These are phyloP conservation scores for Oscheius sp. DNA, from an alignment of 1,140 invertebrate genomes.

Conservation along the genomic window DNA sequence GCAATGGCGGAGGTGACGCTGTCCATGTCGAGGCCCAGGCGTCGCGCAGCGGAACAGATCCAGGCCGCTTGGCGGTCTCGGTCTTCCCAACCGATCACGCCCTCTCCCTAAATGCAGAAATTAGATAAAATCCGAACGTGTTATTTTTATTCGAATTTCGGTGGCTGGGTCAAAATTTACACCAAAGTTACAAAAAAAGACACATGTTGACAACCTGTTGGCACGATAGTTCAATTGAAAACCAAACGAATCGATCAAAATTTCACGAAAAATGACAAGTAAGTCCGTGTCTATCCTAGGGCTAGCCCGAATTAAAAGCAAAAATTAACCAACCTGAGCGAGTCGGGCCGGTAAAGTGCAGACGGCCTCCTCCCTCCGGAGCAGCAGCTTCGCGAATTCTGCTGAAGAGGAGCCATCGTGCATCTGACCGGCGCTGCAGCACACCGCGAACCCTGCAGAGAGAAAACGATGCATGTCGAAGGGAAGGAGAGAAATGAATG, in stretches of 20 bases:
- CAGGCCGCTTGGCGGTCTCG: constrained; percentile 37
- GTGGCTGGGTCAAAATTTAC: constrained; percentile 1
- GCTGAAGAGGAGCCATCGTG: constrained; percentile 25
- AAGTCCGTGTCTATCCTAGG: no score
- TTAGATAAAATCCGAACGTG: no score
- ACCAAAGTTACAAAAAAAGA: constrained; percentile 9
- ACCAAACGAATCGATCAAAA: no score
- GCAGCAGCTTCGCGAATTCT: constrained; percentile 24
- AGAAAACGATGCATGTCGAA: no score
- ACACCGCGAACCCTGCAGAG: background rate
- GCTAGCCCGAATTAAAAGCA: no score
- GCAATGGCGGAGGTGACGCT: constrained; percentile 17
- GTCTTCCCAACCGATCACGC: constrained; percentile 25
- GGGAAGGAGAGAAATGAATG: no score
- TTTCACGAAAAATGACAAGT: no score
- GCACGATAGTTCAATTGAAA: no score
- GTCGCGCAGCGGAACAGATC: constrained; percentile 32
- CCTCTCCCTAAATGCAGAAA: constrained; percentile 11
- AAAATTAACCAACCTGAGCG: no score
- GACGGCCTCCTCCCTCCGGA: constrained; percentile 16
- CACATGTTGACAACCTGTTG: no score
- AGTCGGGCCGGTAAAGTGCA: background rate
- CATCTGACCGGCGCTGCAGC: constrained; percentile 6
- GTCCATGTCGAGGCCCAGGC: constrained; percentile 28
- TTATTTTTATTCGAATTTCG: background rate